These are phyloP conservation scores for Cepaea nemoralis DNA, from an alignment of 1,140 invertebrate species.

Conservation along the genomic window DNA sequence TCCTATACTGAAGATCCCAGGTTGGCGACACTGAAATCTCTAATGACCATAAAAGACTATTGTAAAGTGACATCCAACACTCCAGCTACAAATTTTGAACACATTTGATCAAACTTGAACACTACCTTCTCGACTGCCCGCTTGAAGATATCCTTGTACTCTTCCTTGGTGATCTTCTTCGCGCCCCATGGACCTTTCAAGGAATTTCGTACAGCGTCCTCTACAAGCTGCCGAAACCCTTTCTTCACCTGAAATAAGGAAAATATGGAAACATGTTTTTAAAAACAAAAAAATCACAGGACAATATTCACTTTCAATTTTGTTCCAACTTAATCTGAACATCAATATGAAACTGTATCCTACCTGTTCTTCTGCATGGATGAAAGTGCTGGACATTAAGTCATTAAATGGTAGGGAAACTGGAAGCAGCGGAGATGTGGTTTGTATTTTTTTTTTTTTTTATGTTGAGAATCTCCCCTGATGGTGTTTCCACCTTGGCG, in stretches of 20 bases:
- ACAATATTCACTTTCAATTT: too few relatives aligned
- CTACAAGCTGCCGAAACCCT: slow-evolving; percentile 80
- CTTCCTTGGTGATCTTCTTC: slow-evolving; percentile 93
- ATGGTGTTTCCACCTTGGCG: too few relatives aligned
- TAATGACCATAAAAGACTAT: neutral
- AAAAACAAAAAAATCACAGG: neutral
- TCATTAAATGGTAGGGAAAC: too few relatives aligned
- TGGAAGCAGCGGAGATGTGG: too few relatives aligned
- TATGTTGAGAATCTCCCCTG: too few relatives aligned
- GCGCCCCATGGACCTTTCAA: slow-evolving; percentile 95
- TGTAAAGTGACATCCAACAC: neutral
- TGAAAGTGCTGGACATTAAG: too few relatives aligned
- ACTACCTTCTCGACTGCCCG: slow-evolving; percentile 95
- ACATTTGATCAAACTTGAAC: neutral
- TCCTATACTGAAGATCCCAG: too few relatives aligned
- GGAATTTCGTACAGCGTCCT: slow-evolving; percentile 95
- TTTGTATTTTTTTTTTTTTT: too few relatives aligned
- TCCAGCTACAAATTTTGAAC: neutral
- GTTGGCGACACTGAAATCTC: too few relatives aligned
- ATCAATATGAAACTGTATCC: too few relatives aligned
- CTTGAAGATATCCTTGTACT: slow-evolving; percentile 97
- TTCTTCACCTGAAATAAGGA: slow-evolving; percentile 34
- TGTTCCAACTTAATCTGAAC: too few relatives aligned
- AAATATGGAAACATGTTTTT: neutral
- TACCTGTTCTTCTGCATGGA: too few relatives aligned